Percentiles rank a stretch among this genome's conserved stretches.
Conservation (phyloP, 2,797 vertebrate genomes). For the Australoheros facetus region DNA sequence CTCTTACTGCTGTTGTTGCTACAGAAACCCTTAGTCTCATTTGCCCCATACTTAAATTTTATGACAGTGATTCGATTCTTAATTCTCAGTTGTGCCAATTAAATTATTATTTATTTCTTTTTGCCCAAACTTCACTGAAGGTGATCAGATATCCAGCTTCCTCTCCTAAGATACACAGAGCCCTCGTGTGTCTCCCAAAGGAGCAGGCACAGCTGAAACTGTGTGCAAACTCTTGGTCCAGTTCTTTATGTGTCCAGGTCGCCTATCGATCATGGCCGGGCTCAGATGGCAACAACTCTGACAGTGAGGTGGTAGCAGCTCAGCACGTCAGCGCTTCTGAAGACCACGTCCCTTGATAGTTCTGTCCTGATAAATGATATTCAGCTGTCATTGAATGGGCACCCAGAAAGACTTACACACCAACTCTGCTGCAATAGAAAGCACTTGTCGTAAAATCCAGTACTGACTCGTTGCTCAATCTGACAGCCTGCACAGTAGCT, state of each 20-base stretch:
- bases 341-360: conserved; percentile 58
- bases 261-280: conserved; percentile 61
- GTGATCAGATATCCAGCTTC: not conserved
- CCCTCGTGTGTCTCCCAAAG: conserved; percentile 12
- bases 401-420: conserved; percentile 54
- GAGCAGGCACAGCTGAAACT: conserved; percentile 13
- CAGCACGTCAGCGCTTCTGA: conserved; percentile 68
- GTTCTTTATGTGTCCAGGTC: conserved; percentile 20
- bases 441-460: conserved; percentile 45
- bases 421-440: conserved; percentile 43
- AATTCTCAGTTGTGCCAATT: not conserved
- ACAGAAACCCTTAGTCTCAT: not conserved
- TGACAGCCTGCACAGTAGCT: conserved; percentile 32
- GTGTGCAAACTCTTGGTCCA: conserved; percentile 11
- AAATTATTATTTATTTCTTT: not conserved
- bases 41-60: too few relatives aligned
- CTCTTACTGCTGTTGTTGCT: not conserved
- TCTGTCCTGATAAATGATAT: conserved; percentile 69
- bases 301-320: conserved; percentile 54
- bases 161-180: conserved; percentile 3
- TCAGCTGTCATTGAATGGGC: conserved; percentile 47
- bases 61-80: not conserved
- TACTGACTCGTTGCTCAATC: conserved; percentile 35
- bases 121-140: not conserved
- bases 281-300: conserved; percentile 59